These are phyloP conservation scores for Mya arenaria DNA, from an alignment of 1,140 invertebrate species.

Conservation along the genomic window DNA sequence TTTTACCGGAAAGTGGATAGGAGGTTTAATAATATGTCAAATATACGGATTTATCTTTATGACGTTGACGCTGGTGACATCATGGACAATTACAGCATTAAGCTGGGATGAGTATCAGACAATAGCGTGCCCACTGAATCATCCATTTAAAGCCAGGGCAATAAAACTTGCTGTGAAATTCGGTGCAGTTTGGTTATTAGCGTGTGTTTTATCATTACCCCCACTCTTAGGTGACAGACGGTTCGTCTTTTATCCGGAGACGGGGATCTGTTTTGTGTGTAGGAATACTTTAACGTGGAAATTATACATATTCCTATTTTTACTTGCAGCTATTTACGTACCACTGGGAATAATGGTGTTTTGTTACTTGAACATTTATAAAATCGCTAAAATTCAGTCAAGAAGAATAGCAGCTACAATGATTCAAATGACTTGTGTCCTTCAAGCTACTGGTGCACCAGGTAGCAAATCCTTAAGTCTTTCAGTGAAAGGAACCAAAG, in stretches of 20 bases:
- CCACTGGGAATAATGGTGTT: constrained; percentile 70
- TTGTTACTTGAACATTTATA: constrained; percentile 73
- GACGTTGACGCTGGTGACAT: constrained; percentile 62
- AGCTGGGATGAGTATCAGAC: constrained; percentile 79
- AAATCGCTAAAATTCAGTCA: constrained; percentile 71
- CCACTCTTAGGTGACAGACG: constrained; percentile 36
- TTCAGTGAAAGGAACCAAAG: constrained; percentile 68
- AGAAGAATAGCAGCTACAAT: constrained; percentile 73
- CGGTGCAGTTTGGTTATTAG: constrained; percentile 66
- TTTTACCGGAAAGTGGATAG: constrained; percentile 67
- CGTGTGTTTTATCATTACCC: constrained; percentile 42
- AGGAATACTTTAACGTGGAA: constrained; percentile 27
- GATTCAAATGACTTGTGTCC: constrained; percentile 72
- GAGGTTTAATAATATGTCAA: constrained; percentile 63
- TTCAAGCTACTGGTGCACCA: constrained; percentile 71
- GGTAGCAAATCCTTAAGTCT: constrained; percentile 53
- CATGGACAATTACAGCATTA: constrained; percentile 75
- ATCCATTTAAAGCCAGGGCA: constrained; percentile 70
- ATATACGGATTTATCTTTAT: constrained; percentile 66
- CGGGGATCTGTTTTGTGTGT: constrained; percentile 48
- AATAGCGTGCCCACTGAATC: constrained; percentile 74
- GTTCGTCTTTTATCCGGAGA: constrained; percentile 45
- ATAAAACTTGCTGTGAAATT: constrained; percentile 72
- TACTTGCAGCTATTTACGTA: constrained; percentile 61
- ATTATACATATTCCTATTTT: constrained; percentile 62